A percentile compares a stretch with the other conserved stretches of the same genome.
These are phyloP conservation scores for Thamnaconus septentrionalis DNA, from an alignment of 2,113 vertebrate genomes.

Conservation along the genomic window DNA sequence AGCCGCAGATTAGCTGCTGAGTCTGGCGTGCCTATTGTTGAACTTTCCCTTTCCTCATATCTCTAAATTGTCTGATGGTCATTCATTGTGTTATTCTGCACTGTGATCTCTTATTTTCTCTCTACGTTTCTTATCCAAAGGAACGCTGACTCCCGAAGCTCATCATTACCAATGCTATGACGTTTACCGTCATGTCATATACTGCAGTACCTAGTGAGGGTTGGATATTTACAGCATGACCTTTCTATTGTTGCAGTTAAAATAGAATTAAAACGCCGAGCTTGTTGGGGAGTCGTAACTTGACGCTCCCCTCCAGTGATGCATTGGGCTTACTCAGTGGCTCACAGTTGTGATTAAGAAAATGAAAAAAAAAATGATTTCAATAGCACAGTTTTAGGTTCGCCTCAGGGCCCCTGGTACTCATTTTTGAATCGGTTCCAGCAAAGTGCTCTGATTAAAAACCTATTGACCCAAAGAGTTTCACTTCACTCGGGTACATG, in stretches of 20 bases:
- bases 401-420: constrained; percentile 10
- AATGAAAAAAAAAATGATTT: too few species aligned
- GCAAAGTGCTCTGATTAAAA: constrained; percentile 54
- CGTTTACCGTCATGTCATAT: too few species aligned
- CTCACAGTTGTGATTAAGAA: too few species aligned
- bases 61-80: constrained; percentile 33
- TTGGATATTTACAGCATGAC: too few species aligned
- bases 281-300: too few species aligned
- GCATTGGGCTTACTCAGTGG: too few species aligned
- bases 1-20: constrained; percentile 54
- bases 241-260: too few species aligned
- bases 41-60: constrained; percentile 21
- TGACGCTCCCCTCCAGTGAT: too few species aligned
- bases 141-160: not conserved
- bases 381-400: constrained; percentile 17
- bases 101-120: not conserved
- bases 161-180: too few species aligned
- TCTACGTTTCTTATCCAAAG: not conserved
- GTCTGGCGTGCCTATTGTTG: constrained; percentile 53
- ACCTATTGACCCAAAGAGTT: constrained; percentile 55
- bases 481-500: constrained; percentile 3
- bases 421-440: constrained; percentile 35
- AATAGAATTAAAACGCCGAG: too few species aligned
- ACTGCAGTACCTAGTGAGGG: too few species aligned
- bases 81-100: constrained; percentile 17